Percentiles rank a stretch among this genome's conserved stretches.
These are phyloP conservation scores for Plumapathes pennacea DNA, from an alignment of 92 coral and sea anemone species.

Conservation along the genomic window DNA sequence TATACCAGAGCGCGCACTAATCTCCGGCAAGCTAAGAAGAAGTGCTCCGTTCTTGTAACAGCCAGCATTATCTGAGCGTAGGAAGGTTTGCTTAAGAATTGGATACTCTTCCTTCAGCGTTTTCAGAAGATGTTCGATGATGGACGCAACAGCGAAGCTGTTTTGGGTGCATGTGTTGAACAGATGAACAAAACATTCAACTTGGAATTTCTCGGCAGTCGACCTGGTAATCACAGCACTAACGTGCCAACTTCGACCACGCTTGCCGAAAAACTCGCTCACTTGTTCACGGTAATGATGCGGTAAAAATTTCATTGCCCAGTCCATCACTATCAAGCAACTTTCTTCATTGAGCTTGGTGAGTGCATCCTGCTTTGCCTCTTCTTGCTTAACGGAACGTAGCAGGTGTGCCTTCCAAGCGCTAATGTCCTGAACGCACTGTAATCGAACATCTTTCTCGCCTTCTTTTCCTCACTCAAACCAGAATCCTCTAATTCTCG, in stretches of 20 bases:
- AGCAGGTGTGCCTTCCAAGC: conserved; percentile 35
- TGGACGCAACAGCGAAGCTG: conserved; percentile 45
- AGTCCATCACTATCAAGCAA: conserved; percentile 30
- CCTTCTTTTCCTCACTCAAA: conserved; percentile 28
- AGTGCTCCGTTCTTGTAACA: conserved; percentile 49
- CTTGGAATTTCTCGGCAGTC: conserved; percentile 20
- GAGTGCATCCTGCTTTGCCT: conserved; percentile 33
- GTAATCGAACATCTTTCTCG: conserved; percentile 21
- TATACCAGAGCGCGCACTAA: conserved; percentile 33
- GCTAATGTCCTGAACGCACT: conserved; percentile 7
- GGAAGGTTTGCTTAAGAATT: conserved; percentile 17
- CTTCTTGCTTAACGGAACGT: conserved; percentile 37
- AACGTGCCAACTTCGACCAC: conserved; percentile 55
- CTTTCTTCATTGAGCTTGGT: conserved; percentile 3
- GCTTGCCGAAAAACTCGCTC: conserved; percentile 57
- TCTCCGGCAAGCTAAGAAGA: conserved; percentile 29
- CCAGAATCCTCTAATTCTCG: conserved; percentile 14
- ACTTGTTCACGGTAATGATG: conserved; percentile 33
- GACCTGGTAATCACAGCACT: conserved; percentile 56
- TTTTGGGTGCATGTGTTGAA: conserved; percentile 49
- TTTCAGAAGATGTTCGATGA: conserved; percentile 41
- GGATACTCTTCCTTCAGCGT: conserved; percentile 49
- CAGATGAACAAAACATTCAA: conserved; percentile 49
- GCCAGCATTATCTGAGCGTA: conserved; percentile 65
- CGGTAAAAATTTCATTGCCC: conserved; percentile 27